Percentiles rank a stretch among this genome's conserved stretches.
phyloP scores from a whole-genome alignment of 1,140 invertebrate genomes.

The Microplitis mediator region DNA sequence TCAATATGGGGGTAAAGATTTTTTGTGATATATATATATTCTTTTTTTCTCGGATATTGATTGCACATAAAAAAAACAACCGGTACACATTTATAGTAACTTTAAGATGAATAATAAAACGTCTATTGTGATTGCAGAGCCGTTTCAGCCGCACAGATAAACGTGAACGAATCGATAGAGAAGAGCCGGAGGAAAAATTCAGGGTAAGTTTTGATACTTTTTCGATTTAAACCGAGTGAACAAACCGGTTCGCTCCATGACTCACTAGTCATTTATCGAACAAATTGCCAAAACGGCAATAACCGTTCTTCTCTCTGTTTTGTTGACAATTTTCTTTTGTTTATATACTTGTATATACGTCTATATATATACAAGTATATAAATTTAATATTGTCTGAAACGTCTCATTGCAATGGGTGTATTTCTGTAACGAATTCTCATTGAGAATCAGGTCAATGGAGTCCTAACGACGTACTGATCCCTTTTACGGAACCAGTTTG shows the following conservation, averaged over 20 bases:
- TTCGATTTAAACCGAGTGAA: neutral
- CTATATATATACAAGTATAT: too few relatives aligned
- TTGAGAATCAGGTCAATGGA: conserved; percentile 28
- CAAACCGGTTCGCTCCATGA: conserved; percentile 7
- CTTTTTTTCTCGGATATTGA: neutral
- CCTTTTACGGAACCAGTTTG: conserved; percentile 26
- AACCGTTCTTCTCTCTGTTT: conserved; percentile 4
- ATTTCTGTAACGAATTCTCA: conserved; percentile 26
- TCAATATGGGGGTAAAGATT: neutral
- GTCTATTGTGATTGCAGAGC: conserved; percentile 38
- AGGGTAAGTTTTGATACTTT: conserved; percentile 46
- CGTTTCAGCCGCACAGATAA: conserved; percentile 42
- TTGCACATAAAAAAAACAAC: neutral
- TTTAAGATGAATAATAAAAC: neutral
- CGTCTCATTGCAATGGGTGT: neutral
- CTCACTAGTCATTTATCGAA: conserved; percentile 10
- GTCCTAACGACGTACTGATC: conserved; percentile 23
- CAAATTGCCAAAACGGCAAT: conserved; percentile 27
- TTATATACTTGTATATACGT: neutral
- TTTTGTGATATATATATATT: neutral
- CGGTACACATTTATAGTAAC: neutral
- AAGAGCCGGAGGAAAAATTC: conserved; percentile 33
- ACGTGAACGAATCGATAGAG: conserved; percentile 42
- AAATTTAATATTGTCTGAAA: too few relatives aligned
- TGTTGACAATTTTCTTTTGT: conserved; percentile 8